A percentile compares a stretch with the other conserved stretches of the same genome.
phyloP scores from a whole-genome alignment of 2,113 vertebrate species.

The Grantiella picta region DNA sequence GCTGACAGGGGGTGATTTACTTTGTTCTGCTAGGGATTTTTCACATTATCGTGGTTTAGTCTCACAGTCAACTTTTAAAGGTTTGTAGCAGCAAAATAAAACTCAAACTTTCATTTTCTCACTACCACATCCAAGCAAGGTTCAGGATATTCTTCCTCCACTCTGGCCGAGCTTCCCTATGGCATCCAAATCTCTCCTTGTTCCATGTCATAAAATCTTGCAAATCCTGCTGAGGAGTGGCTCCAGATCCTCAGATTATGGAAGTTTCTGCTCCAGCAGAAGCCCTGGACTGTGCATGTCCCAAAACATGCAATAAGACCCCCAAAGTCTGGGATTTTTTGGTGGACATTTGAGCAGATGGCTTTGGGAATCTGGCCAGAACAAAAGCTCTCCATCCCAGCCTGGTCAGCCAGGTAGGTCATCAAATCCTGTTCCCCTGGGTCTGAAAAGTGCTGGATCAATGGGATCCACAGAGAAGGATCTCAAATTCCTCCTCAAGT shows the following conservation, averaged over 20 bases:
- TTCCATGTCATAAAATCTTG: not conserved
- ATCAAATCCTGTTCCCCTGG: not conserved
- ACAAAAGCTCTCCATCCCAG: not conserved
- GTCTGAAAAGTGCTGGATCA: not conserved
- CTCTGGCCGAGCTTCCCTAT: not conserved
- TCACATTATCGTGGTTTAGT: not conserved
- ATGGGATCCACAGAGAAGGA: not conserved
- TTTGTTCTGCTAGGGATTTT: not conserved
- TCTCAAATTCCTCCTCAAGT: not conserved
- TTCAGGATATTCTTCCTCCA: not conserved
- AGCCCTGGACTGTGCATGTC: not conserved
- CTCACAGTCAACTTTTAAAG: not conserved
- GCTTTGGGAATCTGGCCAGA: not conserved
- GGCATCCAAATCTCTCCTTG: not conserved
- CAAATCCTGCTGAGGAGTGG: not conserved
- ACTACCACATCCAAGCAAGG: not conserved
- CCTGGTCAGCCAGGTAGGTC: not conserved
- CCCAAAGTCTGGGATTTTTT: not conserved
- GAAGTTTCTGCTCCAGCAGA: not conserved
- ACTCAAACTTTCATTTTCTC: not conserved
- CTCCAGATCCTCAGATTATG: not conserved
- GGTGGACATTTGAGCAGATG: not conserved
- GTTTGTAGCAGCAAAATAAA: not conserved
- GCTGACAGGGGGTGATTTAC: not conserved
- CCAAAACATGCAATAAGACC: not conserved